These are phyloP conservation scores for Baryphthengus martii DNA, from an alignment of 2,113 vertebrate genomes.

Conservation along the genomic window DNA sequence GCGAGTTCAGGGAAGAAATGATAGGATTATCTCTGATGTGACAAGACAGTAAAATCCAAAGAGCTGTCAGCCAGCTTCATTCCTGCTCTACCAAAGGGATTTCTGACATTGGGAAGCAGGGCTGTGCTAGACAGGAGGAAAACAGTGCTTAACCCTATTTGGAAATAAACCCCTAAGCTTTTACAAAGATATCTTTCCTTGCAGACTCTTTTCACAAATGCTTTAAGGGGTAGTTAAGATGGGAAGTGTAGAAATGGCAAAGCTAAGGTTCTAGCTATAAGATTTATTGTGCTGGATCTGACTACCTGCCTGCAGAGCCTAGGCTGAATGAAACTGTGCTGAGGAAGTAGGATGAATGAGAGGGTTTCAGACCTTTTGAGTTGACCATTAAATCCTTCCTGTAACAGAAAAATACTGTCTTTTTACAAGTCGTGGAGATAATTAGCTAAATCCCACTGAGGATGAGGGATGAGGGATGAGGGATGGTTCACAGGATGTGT, in stretches of 20 bases:
- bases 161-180: not conserved
- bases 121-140: not conserved
- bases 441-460: constrained; percentile 8
- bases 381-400: constrained; percentile 9
- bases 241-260: not conserved
- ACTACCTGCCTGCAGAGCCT: not conserved
- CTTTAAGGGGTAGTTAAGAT: not conserved
- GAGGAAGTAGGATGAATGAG: not conserved
- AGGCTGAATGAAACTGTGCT: not conserved
- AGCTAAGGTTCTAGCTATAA: not conserved
- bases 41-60: constrained; percentile 17
- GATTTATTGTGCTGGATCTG: not conserved
- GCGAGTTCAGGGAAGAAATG: not conserved
- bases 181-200: not conserved
- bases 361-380: not conserved
- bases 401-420: not conserved
- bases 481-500: not conserved
- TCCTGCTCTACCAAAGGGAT: not conserved
- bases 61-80: not conserved
- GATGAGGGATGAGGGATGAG: not conserved
- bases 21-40: constrained; percentile 40
- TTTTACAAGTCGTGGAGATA: not conserved
- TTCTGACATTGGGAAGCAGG: constrained; percentile 21
- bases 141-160: not conserved
- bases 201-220: not conserved